Evolutionary conservation across 2,797 vertebrate species (phyloP).

Genomic region (Amazonetta brasiliensis): DNA sequence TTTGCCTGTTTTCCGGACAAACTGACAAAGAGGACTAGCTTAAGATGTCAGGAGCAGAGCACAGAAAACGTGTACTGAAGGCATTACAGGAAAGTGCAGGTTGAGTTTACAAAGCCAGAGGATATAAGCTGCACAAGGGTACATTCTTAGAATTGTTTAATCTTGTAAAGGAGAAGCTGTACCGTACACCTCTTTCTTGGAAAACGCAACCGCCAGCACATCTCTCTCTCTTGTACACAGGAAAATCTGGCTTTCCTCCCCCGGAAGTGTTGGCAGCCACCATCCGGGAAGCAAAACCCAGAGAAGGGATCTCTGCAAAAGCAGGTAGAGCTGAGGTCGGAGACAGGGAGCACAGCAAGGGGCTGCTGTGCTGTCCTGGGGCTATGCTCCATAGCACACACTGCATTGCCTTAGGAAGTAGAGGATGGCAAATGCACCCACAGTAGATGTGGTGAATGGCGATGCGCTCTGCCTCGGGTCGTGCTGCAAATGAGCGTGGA

Average conservation of each 20-base stretch:
- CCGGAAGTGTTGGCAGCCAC: constrained; percentile 45
- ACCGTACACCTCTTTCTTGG: constrained; percentile 67
- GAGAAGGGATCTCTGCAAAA: constrained; percentile 18
- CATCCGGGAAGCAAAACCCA: constrained; percentile 33
- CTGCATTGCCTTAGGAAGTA: not conserved
- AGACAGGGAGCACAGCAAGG: not conserved
- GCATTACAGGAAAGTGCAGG: constrained; percentile 32
- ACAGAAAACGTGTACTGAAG: constrained; percentile 35
- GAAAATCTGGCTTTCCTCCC: constrained; percentile 42
- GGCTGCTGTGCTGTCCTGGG: not conserved
- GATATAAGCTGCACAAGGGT: constrained; percentile 49
- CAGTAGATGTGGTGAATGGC: not conserved
- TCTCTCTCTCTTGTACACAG: constrained; percentile 14
- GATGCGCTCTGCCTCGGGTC: not conserved
- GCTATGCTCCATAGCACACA: not conserved
- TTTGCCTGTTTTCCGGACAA: constrained; percentile 48
- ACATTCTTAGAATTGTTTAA: constrained; percentile 74
- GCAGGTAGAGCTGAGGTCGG: not conserved
- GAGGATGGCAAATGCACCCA: not conserved
- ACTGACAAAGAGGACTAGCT: constrained; percentile 27
- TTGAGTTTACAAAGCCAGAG: constrained; percentile 49
- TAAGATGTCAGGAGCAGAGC: constrained; percentile 7
- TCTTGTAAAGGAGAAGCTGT: constrained; percentile 62
- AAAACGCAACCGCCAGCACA: constrained; percentile 63
- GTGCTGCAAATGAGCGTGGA: not conserved